phyloP scores from a whole-genome alignment of 1,140 invertebrate genomes.

The Cryptotermes secundus region DNA sequence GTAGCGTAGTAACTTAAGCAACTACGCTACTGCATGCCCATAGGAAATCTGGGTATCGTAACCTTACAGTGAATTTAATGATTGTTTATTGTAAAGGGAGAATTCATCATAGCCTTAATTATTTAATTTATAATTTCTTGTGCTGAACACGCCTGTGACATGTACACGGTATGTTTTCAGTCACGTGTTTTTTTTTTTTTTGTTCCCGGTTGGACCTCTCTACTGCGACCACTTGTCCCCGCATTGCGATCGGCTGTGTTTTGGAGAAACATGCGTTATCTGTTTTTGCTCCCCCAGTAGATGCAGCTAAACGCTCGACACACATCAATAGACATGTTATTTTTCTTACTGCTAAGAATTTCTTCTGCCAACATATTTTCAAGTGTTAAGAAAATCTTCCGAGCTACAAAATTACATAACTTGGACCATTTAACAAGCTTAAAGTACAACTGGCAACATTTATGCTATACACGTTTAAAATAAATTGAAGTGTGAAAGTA shows the following conservation, averaged over 20 bases:
- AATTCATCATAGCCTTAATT: too few species aligned
- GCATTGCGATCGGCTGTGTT: not conserved
- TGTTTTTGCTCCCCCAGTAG: not conserved
- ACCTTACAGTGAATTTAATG: too few species aligned
- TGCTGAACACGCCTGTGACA: too few species aligned
- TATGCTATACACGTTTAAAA: not conserved
- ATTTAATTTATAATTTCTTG: too few species aligned
- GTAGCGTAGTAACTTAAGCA: too few species aligned
- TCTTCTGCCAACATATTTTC: not conserved
- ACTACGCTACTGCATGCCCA: too few species aligned
- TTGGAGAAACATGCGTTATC: not conserved
- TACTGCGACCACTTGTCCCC: too few species aligned
- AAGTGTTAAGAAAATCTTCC: not conserved
- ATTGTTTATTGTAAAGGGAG: too few species aligned
- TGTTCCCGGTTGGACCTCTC: too few species aligned
- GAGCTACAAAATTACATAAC: not conserved
- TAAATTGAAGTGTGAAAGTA: not conserved
- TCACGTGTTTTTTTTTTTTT: too few species aligned
- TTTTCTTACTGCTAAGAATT: not conserved
- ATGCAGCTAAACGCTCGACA: not conserved
- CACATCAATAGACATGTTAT: not conserved
- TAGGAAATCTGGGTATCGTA: too few species aligned
- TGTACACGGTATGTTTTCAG: too few species aligned
- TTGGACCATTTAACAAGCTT: conserved; percentile 19
- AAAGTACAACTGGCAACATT: not conserved